Conservation (phyloP, 2,888 invertebrate genomes). For the Frankliniella fusca region DNA sequence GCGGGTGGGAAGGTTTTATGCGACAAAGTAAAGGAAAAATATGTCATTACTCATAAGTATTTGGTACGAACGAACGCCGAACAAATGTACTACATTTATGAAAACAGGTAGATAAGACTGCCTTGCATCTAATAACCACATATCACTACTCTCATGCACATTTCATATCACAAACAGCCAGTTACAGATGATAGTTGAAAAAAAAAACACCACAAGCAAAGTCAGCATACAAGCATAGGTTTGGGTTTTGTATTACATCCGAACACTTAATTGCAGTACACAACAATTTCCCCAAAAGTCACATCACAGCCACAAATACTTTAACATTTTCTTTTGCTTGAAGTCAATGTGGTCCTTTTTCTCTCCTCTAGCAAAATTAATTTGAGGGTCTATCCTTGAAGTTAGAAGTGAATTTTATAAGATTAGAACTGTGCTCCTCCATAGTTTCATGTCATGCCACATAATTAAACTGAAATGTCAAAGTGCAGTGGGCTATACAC, state of each 20-base stretch:
- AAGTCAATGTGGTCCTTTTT: too few relatives aligned
- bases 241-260: background rate
- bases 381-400: too few relatives aligned
- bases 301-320: conserved; percentile 13
- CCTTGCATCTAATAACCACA: background rate
- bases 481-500: too few relatives aligned
- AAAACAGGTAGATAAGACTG: background rate
- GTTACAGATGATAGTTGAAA: background rate
- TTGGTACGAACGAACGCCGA: background rate
- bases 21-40: background rate
- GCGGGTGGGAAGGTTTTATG: background rate
- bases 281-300: background rate
- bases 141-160: too few relatives aligned
- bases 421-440: too few relatives aligned
- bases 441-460: too few relatives aligned
- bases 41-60: background rate
- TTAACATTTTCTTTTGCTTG: background rate
- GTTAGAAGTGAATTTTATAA: too few relatives aligned
- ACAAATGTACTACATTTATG: background rate
- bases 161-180: background rate
- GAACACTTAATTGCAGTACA: background rate
- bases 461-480: too few relatives aligned
- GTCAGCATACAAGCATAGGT: background rate
- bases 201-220: background rate
- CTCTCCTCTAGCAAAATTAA: too few relatives aligned